phyloP scores from a whole-genome alignment of 2,113 vertebrate genomes.

The Microtus oregoni region DNA sequence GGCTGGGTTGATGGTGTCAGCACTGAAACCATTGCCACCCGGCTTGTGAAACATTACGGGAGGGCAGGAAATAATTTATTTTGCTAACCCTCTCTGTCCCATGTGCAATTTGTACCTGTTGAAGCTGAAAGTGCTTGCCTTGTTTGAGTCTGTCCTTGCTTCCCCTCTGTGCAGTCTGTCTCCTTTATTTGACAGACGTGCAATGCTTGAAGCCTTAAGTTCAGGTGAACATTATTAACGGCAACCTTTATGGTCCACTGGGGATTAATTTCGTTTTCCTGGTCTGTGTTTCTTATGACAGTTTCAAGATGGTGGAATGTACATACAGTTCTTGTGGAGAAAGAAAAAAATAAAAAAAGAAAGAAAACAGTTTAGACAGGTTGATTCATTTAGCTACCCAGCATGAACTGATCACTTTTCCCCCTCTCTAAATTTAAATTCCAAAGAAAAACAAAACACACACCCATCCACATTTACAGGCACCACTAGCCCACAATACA shows the following conservation, averaged over 20 bases:
- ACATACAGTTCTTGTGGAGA: slow-evolving; percentile 81
- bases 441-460: slow-evolving; percentile 67
- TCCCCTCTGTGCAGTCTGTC: slow-evolving; percentile 64
- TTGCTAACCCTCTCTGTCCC: slow-evolving; percentile 81
- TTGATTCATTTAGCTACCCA: slow-evolving; percentile 86
- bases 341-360: neutral
- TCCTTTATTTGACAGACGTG: slow-evolving; percentile 82
- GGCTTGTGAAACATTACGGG: slow-evolving; percentile 83
- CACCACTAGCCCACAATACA: neutral
- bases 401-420: slow-evolving; percentile 80
- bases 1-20: slow-evolving; percentile 72
- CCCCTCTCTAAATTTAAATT: slow-evolving; percentile 78
- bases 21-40: slow-evolving; percentile 79
- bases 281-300: slow-evolving; percentile 76
- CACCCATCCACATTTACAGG: neutral
- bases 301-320: slow-evolving; percentile 85
- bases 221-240: slow-evolving; percentile 83
- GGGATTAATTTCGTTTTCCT: slow-evolving; percentile 82
- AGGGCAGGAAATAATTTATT: slow-evolving; percentile 84
- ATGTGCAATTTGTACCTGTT: slow-evolving; percentile 82
- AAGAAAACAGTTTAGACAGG: slow-evolving; percentile 80
- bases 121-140: slow-evolving; percentile 74
- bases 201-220: slow-evolving; percentile 76
- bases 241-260: slow-evolving; percentile 76
- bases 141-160: slow-evolving; percentile 47